Percentiles rank a stretch among this genome's conserved stretches.
Conservation (phyloP, 2,888 invertebrate species). For the Blastobasis adustella region DNA sequence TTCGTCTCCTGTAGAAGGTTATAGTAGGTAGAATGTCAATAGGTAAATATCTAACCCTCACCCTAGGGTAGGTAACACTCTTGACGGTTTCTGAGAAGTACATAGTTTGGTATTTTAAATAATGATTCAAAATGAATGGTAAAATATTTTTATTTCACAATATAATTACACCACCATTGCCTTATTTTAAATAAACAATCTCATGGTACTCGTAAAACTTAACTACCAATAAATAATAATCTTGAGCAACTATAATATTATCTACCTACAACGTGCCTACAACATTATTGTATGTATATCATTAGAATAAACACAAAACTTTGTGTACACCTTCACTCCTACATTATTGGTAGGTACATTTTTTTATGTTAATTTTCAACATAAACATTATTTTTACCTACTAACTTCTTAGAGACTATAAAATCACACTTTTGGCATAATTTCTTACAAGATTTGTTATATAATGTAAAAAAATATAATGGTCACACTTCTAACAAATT, state of each 20-base stretch:
- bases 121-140: neutral
- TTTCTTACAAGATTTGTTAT: too few species aligned
- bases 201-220: neutral
- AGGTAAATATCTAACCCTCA: too few species aligned
- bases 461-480: too few species aligned
- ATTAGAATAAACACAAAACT: conserved; percentile 20
- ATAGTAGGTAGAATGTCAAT: too few species aligned
- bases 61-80: too few species aligned
- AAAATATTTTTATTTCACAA: neutral
- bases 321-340: conserved; percentile 35
- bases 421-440: neutral
- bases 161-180: neutral
- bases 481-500: too few species aligned
- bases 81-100: too few species aligned
- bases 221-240: neutral
- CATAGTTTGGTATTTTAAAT: too few species aligned
- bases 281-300: neutral
- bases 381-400: conserved; percentile 5
- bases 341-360: conserved; percentile 42
- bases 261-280: neutral
- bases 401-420: neutral
- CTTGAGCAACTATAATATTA: conserved; percentile 2
- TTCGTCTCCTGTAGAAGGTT: too few species aligned
- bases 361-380: conserved; percentile 24
- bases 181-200: neutral